Base-by-base conservation (phyloP, 2,797 vertebrate genomes). In the Hapalemur alaotrensis region DNA sequence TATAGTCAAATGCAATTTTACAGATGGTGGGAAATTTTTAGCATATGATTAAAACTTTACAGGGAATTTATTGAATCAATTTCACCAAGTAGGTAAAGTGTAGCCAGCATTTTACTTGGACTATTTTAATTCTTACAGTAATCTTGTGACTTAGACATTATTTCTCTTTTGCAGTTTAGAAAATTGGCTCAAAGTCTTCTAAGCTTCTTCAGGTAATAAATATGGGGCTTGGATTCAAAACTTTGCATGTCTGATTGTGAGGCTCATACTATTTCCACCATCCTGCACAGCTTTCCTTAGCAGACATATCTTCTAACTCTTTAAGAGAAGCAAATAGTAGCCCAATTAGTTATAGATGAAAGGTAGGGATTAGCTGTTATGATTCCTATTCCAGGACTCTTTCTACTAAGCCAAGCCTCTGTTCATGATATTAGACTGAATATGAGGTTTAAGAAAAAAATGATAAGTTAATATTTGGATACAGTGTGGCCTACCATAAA, bases 1-100 rank as follows among this genome's bases (percentile, higher is more conserved):
- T 94, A 76, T 13, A 67, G 30, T 83, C 22, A 57, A 93, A 93
- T 80, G 52, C 52, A 79, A 80, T 92, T 96, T 95, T 83, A 91
- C 11, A 91, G 79, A 67, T 85, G 41, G 95, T 43, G 32, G 52
- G 86, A 95, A 97, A 70, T 22, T 59, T 95, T 48, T 52, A 91
- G 25, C 61, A 63, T 35, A 70, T 2, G 13, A 81, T 80, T 91
- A 81, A 95, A 96, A 57, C 4, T 91, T 86, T 83, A 83, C 4
- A 67, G 12, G 6, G 20, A 85, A 79, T 14, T 48, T 50, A 91
- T 50, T 91, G 30, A 90, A 65, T 89, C 14, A 75, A 4, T 92
- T 90, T 90, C 10, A 93, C 22, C 91, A 80, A 88, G 75, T 88
- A 52, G 28, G n/a, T 82, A 20, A 91, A 93, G 6, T 48, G 0